Conservation (phyloP, 2,113 vertebrate species). For the Balaenoptera acutorostrata region DNA sequence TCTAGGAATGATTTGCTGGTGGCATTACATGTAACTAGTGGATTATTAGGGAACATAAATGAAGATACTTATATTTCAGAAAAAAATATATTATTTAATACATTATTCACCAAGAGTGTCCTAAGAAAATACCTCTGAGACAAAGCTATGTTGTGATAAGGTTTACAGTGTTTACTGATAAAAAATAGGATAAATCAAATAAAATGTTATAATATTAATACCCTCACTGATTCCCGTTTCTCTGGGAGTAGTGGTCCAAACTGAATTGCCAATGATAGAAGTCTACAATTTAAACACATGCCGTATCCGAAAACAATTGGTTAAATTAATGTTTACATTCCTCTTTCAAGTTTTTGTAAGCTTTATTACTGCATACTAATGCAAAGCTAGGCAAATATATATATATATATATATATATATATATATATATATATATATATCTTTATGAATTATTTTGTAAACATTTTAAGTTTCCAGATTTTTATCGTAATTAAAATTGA, state of each 20-base stretch:
- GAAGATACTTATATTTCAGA: neutral
- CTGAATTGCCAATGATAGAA: neutral
- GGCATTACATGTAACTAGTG: neutral
- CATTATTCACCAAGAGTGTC: neutral
- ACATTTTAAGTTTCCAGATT: neutral
- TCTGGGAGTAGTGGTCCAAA: neutral
- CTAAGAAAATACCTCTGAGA: neutral
- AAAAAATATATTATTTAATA: neutral
- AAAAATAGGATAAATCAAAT: neutral
- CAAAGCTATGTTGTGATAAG: neutral
- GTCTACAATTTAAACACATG: neutral
- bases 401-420: neutral
- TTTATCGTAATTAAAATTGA: neutral
- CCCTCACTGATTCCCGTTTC: neutral
- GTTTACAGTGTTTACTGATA: neutral
- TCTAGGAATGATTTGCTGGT: neutral
- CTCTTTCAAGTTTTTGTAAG: neutral
- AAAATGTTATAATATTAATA: neutral
- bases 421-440: neutral
- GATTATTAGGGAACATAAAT: neutral
- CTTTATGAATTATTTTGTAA: neutral
- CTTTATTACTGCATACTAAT: neutral
- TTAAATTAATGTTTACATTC: neutral
- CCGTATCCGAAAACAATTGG: neutral
- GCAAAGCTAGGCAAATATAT: neutral